These are phyloP conservation scores for Leptestheria dahalacensis DNA, from an alignment of 1,140 invertebrate species.

Conservation along the genomic window DNA sequence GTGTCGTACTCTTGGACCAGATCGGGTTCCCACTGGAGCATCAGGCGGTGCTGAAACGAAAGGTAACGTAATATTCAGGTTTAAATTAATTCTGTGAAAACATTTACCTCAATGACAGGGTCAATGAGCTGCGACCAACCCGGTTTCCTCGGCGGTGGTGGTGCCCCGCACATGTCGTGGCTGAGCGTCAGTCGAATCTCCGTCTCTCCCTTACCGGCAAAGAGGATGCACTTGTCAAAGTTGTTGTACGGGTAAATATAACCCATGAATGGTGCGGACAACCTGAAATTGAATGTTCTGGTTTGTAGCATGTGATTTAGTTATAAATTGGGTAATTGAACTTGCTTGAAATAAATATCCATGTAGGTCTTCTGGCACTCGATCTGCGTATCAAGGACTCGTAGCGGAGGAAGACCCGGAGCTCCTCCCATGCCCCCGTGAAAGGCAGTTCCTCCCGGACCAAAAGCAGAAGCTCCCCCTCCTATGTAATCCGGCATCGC, in stretches of 20 bases:
- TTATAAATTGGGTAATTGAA: too few relatives aligned
- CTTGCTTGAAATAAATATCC: slow-evolving; percentile 16
- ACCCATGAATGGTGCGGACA: slow-evolving; percentile 19
- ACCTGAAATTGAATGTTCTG: too few relatives aligned
- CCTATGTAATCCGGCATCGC: background rate
- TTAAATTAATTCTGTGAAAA: too few relatives aligned
- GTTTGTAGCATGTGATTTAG: too few relatives aligned
- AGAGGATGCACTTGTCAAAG: slow-evolving; percentile 19
- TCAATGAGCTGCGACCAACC: slow-evolving; percentile 9
- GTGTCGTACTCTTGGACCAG: slow-evolving; percentile 21
- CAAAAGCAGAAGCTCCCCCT: background rate
- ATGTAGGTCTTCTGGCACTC: slow-evolving; percentile 20
- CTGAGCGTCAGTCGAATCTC: slow-evolving; percentile 15
- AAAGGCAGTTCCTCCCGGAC: background rate
- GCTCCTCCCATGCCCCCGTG: too few relatives aligned
- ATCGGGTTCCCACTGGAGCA: slow-evolving; percentile 22
- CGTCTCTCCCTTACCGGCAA: slow-evolving; percentile 16
- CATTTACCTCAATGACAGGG: slow-evolving; percentile 20
- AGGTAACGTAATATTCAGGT: background rate
- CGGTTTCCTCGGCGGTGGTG: background rate
- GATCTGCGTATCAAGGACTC: slow-evolving; percentile 14
- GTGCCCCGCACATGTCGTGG: slow-evolving; percentile 19
- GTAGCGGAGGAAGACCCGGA: background rate
- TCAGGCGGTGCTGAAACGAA: slow-evolving; percentile 19
- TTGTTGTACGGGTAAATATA: slow-evolving; percentile 20